Conservation (phyloP, 2,888 invertebrate genomes). For the Tetanocera ferruginea region DNA sequence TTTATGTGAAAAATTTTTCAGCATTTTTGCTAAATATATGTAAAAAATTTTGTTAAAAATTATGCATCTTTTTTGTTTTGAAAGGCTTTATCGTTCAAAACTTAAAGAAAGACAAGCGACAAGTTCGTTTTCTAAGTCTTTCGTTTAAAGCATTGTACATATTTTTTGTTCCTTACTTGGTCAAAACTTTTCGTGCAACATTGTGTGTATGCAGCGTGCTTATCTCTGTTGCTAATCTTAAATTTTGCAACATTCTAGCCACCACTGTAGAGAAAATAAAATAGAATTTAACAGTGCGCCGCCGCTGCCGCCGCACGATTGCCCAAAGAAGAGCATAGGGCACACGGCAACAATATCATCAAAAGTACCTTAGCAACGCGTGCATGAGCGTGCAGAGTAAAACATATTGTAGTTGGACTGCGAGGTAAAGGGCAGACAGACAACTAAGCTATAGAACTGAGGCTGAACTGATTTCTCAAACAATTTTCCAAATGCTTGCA, state of each 20-base stretch:
- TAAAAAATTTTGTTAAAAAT: too few species aligned
- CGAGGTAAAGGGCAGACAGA: not conserved
- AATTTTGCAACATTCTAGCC: not conserved
- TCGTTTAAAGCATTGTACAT: not conserved
- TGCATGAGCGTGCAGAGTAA: too few species aligned
- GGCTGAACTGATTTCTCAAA: slow-evolving; percentile 28
- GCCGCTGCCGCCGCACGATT: not conserved
- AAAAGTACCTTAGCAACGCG: not conserved
- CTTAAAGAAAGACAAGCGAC: too few species aligned
- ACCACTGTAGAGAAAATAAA: not conserved
- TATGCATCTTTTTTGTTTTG: too few species aligned
- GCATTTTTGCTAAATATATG: too few species aligned
- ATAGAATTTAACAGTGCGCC: not conserved
- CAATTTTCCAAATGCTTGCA: slow-evolving; percentile 27
- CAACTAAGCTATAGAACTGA: not conserved
- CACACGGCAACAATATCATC: not conserved
- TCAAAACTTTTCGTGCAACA: too few species aligned
- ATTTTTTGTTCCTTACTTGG: not conserved
- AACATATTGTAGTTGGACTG: not conserved
- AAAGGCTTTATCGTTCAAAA: too few species aligned
- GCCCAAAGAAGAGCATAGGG: too few species aligned
- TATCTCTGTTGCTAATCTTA: too few species aligned
- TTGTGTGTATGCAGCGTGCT: too few species aligned
- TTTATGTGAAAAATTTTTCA: too few species aligned
- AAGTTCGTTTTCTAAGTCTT: slow-evolving; percentile 3